Evolutionary conservation across 2,797 vertebrate species (phyloP).

Genomic region (Valencia hispanica): DNA sequence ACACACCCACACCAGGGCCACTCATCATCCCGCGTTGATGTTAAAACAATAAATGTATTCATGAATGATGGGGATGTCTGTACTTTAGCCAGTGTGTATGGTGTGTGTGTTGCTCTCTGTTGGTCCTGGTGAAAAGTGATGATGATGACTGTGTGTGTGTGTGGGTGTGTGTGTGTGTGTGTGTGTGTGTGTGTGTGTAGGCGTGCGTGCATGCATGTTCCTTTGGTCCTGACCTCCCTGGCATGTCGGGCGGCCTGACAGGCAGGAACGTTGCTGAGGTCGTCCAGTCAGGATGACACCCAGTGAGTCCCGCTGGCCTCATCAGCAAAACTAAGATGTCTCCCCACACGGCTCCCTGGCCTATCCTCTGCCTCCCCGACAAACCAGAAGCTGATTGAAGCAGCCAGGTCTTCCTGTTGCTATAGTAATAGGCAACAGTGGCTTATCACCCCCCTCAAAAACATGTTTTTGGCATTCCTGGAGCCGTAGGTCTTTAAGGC

Average conservation of each 20-base stretch:
- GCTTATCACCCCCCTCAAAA: conserved; percentile 58
- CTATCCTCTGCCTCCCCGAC: conserved; percentile 56
- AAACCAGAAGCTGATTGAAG: conserved; percentile 72
- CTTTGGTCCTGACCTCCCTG: conserved; percentile 27
- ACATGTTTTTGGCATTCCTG: conserved; percentile 69
- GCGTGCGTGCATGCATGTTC: not conserved
- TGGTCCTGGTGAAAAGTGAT: conserved; percentile 2
- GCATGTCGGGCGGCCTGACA: conserved; percentile 33
- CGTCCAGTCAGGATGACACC: conserved; percentile 45
- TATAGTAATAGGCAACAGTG: conserved; percentile 81
- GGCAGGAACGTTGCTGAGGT: conserved; percentile 57
- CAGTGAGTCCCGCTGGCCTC: conserved; percentile 52
- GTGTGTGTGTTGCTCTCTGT: not conserved
- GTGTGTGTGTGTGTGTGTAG: too few relatives aligned
- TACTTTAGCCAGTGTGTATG: not conserved
- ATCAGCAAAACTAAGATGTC: conserved; percentile 71
- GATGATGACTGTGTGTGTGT: not conserved
- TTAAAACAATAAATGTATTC: not conserved
- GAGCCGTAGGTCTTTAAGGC: conserved; percentile 55
- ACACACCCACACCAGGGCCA: too few relatives aligned
- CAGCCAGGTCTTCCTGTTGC: conserved; percentile 81
- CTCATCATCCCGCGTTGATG: conserved; percentile 11
- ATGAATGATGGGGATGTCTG: not conserved
- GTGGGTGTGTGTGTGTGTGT: too few relatives aligned
- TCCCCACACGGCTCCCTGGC: conserved; percentile 46